phyloP scores from a whole-genome alignment of 92 coral and sea anemone genomes.

The Parazoanthus darwini region DNA sequence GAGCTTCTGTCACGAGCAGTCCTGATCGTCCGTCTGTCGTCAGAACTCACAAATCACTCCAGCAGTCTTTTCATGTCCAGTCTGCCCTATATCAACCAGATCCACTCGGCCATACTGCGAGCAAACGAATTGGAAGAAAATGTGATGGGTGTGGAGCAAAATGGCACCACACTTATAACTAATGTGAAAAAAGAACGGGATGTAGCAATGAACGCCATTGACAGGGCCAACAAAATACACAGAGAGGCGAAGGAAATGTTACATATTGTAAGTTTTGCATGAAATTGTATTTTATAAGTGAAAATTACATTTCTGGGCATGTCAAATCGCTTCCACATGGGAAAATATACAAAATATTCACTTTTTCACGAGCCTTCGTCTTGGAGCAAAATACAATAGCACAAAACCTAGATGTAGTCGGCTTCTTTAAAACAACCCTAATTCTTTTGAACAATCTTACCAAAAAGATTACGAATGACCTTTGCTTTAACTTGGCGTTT shows the following conservation, averaged over 20 bases:
- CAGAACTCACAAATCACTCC: conserved; percentile 46
- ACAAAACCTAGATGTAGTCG: no score
- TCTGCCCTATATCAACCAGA: conserved; percentile 55
- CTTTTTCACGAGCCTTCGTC: neutral
- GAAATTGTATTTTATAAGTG: neutral
- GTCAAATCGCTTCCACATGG: neutral
- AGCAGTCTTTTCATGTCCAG: conserved; percentile 58
- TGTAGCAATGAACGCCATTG: conserved; percentile 58
- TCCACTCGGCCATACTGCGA: conserved; percentile 62
- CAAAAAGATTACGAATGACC: neutral
- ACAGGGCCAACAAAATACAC: conserved; percentile 55
- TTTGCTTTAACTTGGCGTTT: no score
- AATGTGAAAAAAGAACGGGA: conserved; percentile 32
- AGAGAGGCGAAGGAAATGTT: conserved; percentile 58
- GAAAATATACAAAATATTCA: no score
- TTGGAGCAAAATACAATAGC: neutral
- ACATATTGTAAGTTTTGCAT: conserved; percentile 25
- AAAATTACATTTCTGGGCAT: neutral
- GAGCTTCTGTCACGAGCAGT: conserved; percentile 25
- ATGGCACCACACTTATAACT: conserved; percentile 44
- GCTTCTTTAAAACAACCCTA: neutral
- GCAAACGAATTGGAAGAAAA: conserved; percentile 56
- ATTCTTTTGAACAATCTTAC: neutral
- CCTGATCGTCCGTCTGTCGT: neutral
- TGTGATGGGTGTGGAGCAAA: conserved; percentile 44